Evolutionary conservation across 1,140 invertebrate species (phyloP).

Genomic region (Periplaneta americana): DNA sequence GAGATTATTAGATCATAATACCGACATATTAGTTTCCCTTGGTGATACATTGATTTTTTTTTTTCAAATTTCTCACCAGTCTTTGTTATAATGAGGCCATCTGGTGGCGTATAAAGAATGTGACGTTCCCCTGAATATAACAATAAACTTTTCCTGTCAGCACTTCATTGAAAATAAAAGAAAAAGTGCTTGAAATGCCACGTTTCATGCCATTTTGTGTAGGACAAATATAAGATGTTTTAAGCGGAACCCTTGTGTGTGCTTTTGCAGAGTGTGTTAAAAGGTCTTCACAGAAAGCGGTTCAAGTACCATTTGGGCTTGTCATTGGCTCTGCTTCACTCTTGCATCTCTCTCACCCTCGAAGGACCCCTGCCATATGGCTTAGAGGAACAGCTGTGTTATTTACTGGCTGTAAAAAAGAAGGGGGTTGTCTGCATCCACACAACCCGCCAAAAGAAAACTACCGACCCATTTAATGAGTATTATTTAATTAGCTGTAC

Average conservation of each 20-base stretch:
- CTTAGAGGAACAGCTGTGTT: background rate
- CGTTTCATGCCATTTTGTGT: too few relatives aligned
- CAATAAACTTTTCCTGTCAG: background rate
- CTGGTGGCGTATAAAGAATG: too few relatives aligned
- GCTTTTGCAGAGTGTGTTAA: background rate
- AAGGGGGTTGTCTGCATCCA: background rate
- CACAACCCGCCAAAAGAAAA: too few relatives aligned
- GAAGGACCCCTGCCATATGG: background rate
- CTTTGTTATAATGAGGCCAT: background rate
- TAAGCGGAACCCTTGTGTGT: background rate
- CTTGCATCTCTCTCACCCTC: background rate
- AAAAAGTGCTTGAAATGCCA: background rate
- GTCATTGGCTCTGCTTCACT: background rate
- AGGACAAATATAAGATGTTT: too few relatives aligned
- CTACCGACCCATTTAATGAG: too few relatives aligned
- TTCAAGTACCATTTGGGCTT: background rate
- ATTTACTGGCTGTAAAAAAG: too few relatives aligned
- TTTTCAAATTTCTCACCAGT: background rate
- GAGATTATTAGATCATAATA: too few relatives aligned
- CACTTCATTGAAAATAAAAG: too few relatives aligned
- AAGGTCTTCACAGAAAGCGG: background rate
- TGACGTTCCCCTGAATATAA: background rate
- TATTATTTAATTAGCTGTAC: background rate
- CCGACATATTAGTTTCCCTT: too few relatives aligned
- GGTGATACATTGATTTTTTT: too few relatives aligned